Percentiles rank a stretch among this genome's conserved stretches.
These are phyloP conservation scores for Campodea augens DNA, from an alignment of 1,140 invertebrate species.

Conservation along the genomic window DNA sequence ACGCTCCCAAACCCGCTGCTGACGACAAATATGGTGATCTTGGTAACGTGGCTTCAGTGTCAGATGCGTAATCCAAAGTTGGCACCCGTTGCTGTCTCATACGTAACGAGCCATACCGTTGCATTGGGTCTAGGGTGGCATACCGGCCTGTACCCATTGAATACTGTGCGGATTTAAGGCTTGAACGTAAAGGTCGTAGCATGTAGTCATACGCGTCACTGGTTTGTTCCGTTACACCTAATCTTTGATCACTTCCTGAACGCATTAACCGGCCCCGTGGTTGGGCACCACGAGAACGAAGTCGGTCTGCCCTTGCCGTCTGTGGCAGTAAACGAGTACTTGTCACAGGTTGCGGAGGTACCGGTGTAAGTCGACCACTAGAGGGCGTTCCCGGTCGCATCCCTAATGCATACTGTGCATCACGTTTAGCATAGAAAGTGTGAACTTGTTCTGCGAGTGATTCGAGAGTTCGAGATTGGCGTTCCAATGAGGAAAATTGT, in stretches of 20 bases:
- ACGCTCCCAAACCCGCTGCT: conserved; percentile 11
- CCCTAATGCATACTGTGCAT: no score
- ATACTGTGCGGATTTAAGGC: conserved; percentile 41
- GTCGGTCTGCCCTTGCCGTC: neutral
- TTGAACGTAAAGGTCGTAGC: conserved; percentile 35
- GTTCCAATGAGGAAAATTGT: conserved; percentile 55
- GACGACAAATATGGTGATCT: conserved; percentile 38
- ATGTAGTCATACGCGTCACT: conserved; percentile 37
- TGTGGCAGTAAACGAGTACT: neutral
- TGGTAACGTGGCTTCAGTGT: conserved; percentile 72
- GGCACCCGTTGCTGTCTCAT: conserved; percentile 24
- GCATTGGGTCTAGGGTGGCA: conserved; percentile 12
- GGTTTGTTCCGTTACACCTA: conserved; percentile 46
- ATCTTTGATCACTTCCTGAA: conserved; percentile 65
- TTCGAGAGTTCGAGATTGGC: conserved; percentile 70
- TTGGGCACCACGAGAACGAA: neutral
- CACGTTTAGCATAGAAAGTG: conserved; percentile 54
- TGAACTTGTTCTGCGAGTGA: conserved; percentile 77
- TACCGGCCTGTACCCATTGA: conserved; percentile 6
- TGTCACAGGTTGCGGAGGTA: neutral
- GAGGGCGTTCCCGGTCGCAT: no score
- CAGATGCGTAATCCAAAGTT: conserved; percentile 74
- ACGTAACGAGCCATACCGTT: conserved; percentile 10
- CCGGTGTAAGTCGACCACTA: no score
- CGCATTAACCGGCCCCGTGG: conserved; percentile 40